Evolutionary conservation across 2,888 invertebrate species (phyloP).

Genomic region (Drosophila lacicola): DNA sequence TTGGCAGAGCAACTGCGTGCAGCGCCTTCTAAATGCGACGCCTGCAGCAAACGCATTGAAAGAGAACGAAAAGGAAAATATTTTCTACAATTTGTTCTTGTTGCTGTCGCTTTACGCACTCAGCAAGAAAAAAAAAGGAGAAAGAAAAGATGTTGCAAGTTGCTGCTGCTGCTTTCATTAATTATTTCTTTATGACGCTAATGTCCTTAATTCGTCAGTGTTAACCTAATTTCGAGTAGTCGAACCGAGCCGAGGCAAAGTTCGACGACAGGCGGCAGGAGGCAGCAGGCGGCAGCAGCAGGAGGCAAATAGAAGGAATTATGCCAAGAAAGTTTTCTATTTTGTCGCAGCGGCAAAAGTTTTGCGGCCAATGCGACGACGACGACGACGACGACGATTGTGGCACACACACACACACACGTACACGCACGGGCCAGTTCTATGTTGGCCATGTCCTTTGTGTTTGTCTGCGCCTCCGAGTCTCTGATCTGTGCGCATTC

Average conservation of each 20-base stretch:
- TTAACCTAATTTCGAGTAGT: constrained; percentile 75
- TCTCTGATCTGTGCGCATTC: constrained; percentile 72
- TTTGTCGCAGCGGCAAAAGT: constrained; percentile 78
- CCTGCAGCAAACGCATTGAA: constrained; percentile 60
- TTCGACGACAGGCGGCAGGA: constrained; percentile 39
- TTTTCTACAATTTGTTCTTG: constrained; percentile 28
- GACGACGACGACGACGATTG: constrained; percentile 29
- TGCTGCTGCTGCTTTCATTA: constrained; percentile 72
- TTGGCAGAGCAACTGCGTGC: constrained; percentile 47
- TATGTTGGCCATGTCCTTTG: constrained; percentile 70
- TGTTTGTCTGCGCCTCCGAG: constrained; percentile 63
- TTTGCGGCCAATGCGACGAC: constrained; percentile 79
- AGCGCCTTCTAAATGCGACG: constrained; percentile 43
- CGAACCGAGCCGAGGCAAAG: constrained; percentile 53
- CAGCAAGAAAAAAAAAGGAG: constrained; percentile 32
- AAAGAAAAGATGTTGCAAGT: constrained; percentile 59
- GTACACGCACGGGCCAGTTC: constrained; percentile 17
- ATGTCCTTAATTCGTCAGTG: constrained; percentile 81
- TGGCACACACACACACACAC: constrained; percentile 24
- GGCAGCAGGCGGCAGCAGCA: constrained; percentile 30
- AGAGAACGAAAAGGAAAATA: constrained; percentile 14
- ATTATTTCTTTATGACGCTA: constrained; percentile 82
- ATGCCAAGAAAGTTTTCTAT: constrained; percentile 81
- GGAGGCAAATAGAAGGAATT: constrained; percentile 69
- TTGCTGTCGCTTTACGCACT: constrained; percentile 68